phyloP scores from a whole-genome alignment of 37 sponge, comb jelly and placozoan species.

The Ephydatia muelleri region DNA sequence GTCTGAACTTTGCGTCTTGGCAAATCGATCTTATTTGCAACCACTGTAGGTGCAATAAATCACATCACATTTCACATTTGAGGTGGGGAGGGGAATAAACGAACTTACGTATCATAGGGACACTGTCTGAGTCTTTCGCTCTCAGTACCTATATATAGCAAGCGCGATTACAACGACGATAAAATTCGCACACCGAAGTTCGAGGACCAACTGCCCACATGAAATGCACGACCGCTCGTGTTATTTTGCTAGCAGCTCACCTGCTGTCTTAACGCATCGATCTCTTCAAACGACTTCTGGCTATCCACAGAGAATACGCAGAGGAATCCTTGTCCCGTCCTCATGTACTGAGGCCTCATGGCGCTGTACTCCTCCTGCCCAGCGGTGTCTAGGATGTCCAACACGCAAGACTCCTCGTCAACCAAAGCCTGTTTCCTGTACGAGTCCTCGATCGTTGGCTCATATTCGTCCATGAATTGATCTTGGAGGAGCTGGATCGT shows the following conservation, averaged over 20 bases:
- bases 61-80: too few species aligned
- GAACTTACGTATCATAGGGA: background rate
- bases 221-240: too few species aligned
- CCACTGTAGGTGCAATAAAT: background rate
- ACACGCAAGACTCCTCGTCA: slow-evolving; percentile 42
- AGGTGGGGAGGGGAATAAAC: background rate
- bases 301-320: background rate
- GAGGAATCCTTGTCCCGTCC: background rate
- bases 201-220: too few species aligned
- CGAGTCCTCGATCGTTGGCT: slow-evolving; percentile 30
- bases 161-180: too few species aligned
- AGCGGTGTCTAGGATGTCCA: slow-evolving; percentile 87
- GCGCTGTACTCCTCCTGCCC: slow-evolving; percentile 89
- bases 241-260: too few species aligned
- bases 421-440: background rate
- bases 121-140: background rate
- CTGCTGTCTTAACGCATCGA: background rate
- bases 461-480: slow-evolving; percentile 32
- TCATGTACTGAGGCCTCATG: slow-evolving; percentile 52
- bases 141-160: background rate
- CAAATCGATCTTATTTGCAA: background rate
- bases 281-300: background rate
- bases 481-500: background rate
- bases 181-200: too few species aligned
- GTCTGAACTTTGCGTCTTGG: background rate